phyloP scores from a whole-genome alignment of 2,113 vertebrate genomes.

The Dasyornis broadbenti region DNA sequence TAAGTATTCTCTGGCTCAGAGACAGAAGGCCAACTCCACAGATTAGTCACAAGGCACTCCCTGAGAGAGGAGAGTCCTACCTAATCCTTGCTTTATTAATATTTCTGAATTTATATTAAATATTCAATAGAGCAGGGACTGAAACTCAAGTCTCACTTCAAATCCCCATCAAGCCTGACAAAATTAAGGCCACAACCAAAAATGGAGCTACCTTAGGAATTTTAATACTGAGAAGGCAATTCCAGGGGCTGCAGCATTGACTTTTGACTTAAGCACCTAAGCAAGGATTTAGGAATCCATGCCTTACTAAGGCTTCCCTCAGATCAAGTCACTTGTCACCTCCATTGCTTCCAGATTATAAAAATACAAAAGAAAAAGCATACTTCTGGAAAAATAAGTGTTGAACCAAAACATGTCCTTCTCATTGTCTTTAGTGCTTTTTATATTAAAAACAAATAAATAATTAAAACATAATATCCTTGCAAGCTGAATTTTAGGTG shows the following conservation, averaged over 20 bases:
- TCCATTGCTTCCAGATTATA: neutral
- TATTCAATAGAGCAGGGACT: neutral
- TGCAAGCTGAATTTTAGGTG: neutral
- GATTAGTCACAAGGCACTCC: neutral
- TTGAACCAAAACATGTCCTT: neutral
- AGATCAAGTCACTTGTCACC: neutral
- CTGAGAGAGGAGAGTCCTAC: neutral
- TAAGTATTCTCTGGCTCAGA: neutral
- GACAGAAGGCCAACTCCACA: neutral
- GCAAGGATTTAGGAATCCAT: neutral
- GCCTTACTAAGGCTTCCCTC: neutral
- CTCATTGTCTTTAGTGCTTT: neutral
- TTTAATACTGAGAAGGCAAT: neutral
- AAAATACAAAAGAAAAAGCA: neutral
- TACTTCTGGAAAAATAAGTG: neutral
- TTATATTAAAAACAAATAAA: neutral
- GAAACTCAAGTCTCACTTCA: neutral
- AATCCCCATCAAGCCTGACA: neutral
- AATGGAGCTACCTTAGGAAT: neutral
- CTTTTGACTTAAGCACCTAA: neutral
- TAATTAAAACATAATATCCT: neutral
- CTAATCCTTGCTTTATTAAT: conserved; percentile 44
- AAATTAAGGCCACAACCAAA: neutral
- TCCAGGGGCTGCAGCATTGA: neutral
- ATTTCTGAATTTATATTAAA: conserved; percentile 14